These are phyloP conservation scores for Drosophila tani DNA, from an alignment of 1,140 invertebrate species.

Conservation along the genomic window DNA sequence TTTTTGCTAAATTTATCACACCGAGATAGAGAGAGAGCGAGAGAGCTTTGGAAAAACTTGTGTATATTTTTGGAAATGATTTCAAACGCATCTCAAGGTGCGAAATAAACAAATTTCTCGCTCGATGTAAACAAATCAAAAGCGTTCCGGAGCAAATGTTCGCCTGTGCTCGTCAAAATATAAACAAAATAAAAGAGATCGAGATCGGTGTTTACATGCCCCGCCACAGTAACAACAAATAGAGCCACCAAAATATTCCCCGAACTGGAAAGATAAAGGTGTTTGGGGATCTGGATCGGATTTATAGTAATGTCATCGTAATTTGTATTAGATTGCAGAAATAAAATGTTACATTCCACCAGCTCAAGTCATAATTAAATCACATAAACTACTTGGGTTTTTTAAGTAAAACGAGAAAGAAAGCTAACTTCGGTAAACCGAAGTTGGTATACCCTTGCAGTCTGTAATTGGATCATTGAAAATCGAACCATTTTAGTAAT, in stretches of 20 bases:
- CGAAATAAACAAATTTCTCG: conserved; percentile 71
- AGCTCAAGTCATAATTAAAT: neutral
- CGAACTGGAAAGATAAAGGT: neutral
- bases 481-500: too few relatives aligned
- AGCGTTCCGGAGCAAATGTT: conserved; percentile 37
- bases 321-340: neutral
- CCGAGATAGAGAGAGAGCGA: neutral
- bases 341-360: neutral
- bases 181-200: conserved; percentile 20
- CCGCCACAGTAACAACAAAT: conserved; percentile 39
- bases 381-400: too few relatives aligned
- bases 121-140: conserved; percentile 76
- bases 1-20: conserved; percentile 74
- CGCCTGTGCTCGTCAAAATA: conserved; percentile 28
- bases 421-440: too few relatives aligned
- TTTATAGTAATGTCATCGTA: neutral
- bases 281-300: neutral
- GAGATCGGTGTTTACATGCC: conserved; percentile 13
- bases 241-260: neutral
- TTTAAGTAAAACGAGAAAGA: neutral
- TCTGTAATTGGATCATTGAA: too few relatives aligned
- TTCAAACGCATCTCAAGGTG: conserved; percentile 81
- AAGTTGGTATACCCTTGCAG: too few relatives aligned
- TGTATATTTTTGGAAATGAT: conserved; percentile 81
- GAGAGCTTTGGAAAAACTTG: conserved; percentile 35